A percentile compares a stretch with the other conserved stretches of the same genome.
Conservation (phyloP, 1,140 invertebrate species). For the Babylonia areolata region DNA sequence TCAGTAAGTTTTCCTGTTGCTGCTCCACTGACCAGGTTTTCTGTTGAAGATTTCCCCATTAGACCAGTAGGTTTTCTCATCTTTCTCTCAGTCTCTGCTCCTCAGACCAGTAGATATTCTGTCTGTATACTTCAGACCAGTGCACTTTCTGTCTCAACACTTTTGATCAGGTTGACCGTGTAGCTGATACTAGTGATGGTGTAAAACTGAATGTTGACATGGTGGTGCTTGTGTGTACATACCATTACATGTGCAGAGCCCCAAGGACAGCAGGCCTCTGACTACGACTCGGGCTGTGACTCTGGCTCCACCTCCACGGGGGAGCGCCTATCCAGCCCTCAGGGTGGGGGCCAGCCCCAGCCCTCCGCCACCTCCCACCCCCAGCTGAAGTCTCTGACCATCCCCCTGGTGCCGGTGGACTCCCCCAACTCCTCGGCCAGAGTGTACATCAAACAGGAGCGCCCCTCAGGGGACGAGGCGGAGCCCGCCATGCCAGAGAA, state of each 20-base stretch:
- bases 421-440: background rate
- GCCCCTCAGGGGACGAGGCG: background rate
- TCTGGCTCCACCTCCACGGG: background rate
- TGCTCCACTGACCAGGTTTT: no score
- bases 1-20: no score
- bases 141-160: no score
- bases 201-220: no score
- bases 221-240: no score
- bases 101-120: no score
- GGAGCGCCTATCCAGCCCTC: background rate
- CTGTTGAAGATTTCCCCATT: no score
- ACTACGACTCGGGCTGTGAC: conserved; percentile 27
- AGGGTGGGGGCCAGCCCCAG: background rate
- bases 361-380: background rate
- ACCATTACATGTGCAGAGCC: background rate
- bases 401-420: conserved; percentile 13
- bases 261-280: background rate
- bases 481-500: background rate
- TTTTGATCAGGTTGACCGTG: no score
- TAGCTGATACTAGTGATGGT: no score
- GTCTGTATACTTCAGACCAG: no score
- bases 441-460: background rate
- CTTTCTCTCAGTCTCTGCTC: no score
- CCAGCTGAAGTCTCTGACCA: background rate
- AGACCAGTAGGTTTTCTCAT: no score